phyloP scores from a whole-genome alignment of 2,888 invertebrate genomes.

The Drosophila ustulata region DNA sequence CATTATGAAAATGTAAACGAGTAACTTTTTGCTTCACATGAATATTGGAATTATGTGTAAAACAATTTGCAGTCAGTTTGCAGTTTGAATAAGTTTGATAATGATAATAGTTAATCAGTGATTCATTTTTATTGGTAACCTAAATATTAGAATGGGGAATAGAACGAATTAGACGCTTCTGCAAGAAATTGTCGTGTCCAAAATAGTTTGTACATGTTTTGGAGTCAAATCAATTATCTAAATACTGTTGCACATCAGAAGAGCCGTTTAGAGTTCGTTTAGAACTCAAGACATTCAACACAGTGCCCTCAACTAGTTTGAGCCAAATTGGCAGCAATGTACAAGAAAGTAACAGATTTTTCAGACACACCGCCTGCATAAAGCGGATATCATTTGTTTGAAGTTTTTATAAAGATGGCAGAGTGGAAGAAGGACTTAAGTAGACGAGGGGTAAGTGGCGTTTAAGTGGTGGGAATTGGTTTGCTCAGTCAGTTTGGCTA shows the following conservation, averaged over 20 bases:
- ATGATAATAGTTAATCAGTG: not conserved
- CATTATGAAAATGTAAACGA: not conserved
- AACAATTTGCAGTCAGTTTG: not conserved
- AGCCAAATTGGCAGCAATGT: slow-evolving; percentile 29
- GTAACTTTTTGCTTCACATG: not conserved
- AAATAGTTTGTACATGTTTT: not conserved
- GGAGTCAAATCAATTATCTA: slow-evolving; percentile 40
- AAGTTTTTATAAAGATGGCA: slow-evolving; percentile 65
- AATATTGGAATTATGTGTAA: not conserved
- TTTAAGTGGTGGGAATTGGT: slow-evolving; percentile 28
- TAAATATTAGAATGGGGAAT: too few species aligned
- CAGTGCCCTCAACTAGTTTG: slow-evolving; percentile 38
- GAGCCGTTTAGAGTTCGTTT: not conserved
- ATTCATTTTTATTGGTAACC: not conserved
- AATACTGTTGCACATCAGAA: slow-evolving; percentile 10
- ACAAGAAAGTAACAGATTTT: slow-evolving; percentile 82
- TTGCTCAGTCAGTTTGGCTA: slow-evolving; percentile 51
- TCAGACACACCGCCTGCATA: slow-evolving; percentile 76
- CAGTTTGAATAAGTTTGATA: not conserved
- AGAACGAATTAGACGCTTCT: too few species aligned
- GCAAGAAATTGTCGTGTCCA: not conserved
- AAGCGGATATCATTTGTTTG: slow-evolving; percentile 68
- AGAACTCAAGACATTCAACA: slow-evolving; percentile 29
- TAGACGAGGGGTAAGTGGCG: slow-evolving; percentile 16
- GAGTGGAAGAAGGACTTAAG: slow-evolving; percentile 6